A percentile compares a stretch with the other conserved stretches of the same genome.
Conservation (phyloP, 2,797 vertebrate species). For the Mus caroli region DNA sequence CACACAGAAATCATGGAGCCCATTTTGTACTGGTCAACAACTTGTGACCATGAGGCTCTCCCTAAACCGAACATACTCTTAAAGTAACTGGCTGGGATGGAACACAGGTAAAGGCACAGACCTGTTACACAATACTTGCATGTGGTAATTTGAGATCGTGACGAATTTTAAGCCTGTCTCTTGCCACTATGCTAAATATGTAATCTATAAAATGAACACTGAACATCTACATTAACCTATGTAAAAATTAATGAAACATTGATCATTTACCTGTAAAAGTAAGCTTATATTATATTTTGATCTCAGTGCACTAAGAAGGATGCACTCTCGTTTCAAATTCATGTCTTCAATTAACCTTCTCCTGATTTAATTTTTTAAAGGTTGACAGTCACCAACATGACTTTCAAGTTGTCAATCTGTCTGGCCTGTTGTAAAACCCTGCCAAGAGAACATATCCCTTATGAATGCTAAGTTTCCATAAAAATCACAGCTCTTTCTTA, state of each 20-base stretch:
- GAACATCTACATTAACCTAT: conserved; percentile 57
- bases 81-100: background rate
- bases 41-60: no score
- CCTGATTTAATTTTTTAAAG: conserved; percentile 62
- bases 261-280: conserved; percentile 65
- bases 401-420: conserved; percentile 66
- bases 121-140: background rate
- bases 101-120: conserved; percentile 26
- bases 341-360: conserved; percentile 53
- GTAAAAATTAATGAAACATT: conserved; percentile 68
- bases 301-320: conserved; percentile 60
- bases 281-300: conserved; percentile 77
- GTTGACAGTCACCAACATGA: conserved; percentile 44
- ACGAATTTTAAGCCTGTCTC: background rate
- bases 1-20: background rate
- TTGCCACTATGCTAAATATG: background rate
- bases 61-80: background rate
- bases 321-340: conserved; percentile 52
- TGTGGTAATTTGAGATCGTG: conserved; percentile 65
- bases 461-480: conserved; percentile 66
- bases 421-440: conserved; percentile 60
- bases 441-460: conserved; percentile 52
- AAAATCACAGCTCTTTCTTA: conserved; percentile 65
- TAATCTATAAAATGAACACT: background rate
- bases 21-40: background rate